Evolutionary conservation across 1,140 invertebrate genomes (phyloP).

Genomic region (Aleiodes sp.): DNA sequence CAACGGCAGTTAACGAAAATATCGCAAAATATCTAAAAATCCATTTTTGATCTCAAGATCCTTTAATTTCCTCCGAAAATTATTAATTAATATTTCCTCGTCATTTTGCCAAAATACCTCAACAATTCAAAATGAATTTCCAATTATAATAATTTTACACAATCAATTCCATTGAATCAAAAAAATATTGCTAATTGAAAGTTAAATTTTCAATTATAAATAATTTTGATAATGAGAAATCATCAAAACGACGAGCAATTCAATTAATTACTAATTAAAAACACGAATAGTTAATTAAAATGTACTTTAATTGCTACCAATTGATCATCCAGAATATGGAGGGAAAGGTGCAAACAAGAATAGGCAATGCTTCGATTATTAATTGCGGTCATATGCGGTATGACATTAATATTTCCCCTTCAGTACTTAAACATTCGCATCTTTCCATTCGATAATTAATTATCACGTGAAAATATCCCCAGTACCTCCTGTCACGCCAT

Average conservation of each 20-base stretch:
- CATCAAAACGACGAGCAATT: background rate
- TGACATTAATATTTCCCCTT: constrained; percentile 6
- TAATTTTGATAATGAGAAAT: background rate
- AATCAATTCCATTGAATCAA: too few species aligned
- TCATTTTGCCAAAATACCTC: too few species aligned
- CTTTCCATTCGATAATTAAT: constrained; percentile 9
- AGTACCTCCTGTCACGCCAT: background rate
- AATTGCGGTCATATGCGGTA: constrained; percentile 10
- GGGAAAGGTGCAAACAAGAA: background rate
- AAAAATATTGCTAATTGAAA: too few species aligned
- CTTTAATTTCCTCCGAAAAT: too few species aligned
- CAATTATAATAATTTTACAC: too few species aligned
- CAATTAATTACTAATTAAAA: background rate
- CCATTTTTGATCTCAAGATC: too few species aligned
- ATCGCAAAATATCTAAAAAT: too few species aligned
- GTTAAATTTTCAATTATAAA: background rate
- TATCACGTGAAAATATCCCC: background rate
- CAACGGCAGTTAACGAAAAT: too few species aligned
- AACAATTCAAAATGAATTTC: too few species aligned
- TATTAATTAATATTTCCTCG: too few species aligned
- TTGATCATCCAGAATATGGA: constrained; percentile 14
- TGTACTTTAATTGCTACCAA: background rate
- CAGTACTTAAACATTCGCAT: background rate
- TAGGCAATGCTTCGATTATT: constrained; percentile 1
- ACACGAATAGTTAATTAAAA: background rate